Conservation (phyloP, 2,888 invertebrate species). For the Trichogramma evanescens region DNA sequence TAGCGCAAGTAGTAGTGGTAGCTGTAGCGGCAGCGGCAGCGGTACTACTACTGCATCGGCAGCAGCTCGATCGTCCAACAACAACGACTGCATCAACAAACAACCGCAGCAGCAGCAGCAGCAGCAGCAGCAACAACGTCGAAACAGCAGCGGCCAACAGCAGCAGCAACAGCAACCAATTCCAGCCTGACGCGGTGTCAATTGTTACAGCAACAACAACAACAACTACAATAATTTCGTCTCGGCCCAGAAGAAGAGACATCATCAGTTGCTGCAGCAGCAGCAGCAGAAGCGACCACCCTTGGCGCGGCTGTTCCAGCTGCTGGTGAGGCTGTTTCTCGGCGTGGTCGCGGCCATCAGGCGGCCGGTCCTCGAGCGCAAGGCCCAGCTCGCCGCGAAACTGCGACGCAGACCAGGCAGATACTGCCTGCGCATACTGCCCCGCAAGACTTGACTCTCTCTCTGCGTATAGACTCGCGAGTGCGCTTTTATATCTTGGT, state of each 20-base stretch:
- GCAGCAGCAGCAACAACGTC: background rate
- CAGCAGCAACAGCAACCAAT: background rate
- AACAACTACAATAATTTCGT: background rate
- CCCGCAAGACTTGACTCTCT: background rate
- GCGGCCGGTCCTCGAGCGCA: slow-evolving; percentile 13
- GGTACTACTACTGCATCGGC: background rate
- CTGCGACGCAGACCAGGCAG: slow-evolving; percentile 8
- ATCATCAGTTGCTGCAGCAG: background rate
- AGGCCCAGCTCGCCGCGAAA: slow-evolving; percentile 12
- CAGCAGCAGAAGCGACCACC: background rate
- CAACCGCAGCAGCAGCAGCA: background rate
- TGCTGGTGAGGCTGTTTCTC: slow-evolving; percentile 8
- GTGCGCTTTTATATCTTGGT: no score
- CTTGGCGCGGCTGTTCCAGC: slow-evolving; percentile 10
- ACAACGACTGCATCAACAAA: background rate
- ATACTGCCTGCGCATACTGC: slow-evolving; percentile 15
- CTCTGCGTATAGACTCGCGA: no score
- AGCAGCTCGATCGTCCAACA: background rate
- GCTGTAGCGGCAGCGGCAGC: background rate
- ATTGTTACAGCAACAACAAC: background rate
- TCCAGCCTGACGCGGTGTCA: background rate
- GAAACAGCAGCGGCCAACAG: background rate
- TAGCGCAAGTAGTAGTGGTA: background rate
- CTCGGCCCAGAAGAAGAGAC: background rate
- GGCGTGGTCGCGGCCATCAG: slow-evolving; percentile 16